These are phyloP conservation scores for Hydrolagus affinis DNA, from an alignment of 2,113 vertebrate genomes.

Conservation along the genomic window DNA sequence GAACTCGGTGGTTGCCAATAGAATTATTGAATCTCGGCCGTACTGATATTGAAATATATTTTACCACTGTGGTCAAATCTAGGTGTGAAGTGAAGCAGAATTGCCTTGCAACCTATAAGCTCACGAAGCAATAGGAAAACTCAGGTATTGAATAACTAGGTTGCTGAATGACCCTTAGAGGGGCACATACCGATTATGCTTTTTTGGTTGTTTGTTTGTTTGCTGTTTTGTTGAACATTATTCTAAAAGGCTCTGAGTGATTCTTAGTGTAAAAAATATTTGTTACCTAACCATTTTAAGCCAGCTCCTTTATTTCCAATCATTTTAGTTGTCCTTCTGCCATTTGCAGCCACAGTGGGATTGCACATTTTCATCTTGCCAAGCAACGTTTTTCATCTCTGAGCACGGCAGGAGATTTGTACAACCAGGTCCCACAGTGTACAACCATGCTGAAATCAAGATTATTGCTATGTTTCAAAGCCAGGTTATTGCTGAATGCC, in stretches of 20 bases:
- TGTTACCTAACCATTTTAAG: conserved; percentile 17
- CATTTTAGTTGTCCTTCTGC: conserved; percentile 22
- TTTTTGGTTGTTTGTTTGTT: neutral
- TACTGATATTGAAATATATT: too few species aligned
- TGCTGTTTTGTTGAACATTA: neutral
- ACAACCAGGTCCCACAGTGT: conserved; percentile 31
- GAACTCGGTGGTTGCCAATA: too few species aligned
- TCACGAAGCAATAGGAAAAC: too few species aligned
- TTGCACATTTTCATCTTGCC: conserved; percentile 29
- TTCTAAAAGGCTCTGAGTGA: neutral
- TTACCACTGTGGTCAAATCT: too few species aligned
- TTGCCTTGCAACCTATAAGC: too few species aligned
- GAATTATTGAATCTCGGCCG: too few species aligned
- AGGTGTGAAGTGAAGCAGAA: too few species aligned
- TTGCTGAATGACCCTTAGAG: conserved; percentile 3
- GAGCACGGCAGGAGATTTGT: conserved; percentile 30
- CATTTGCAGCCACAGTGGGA: conserved; percentile 29
- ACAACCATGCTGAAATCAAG: conserved; percentile 27
- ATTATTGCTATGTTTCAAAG: conserved; percentile 32
- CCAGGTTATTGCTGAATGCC: conserved; percentile 30
- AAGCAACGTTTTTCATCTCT: conserved; percentile 20
- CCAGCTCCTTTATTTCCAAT: conserved; percentile 29
- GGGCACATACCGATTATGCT: neutral
- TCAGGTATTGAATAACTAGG: neutral
- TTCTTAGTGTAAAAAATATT: conserved; percentile 27